These are phyloP conservation scores for Cnemophilus loriae DNA, from an alignment of 2,113 vertebrate species.

Conservation along the genomic window DNA sequence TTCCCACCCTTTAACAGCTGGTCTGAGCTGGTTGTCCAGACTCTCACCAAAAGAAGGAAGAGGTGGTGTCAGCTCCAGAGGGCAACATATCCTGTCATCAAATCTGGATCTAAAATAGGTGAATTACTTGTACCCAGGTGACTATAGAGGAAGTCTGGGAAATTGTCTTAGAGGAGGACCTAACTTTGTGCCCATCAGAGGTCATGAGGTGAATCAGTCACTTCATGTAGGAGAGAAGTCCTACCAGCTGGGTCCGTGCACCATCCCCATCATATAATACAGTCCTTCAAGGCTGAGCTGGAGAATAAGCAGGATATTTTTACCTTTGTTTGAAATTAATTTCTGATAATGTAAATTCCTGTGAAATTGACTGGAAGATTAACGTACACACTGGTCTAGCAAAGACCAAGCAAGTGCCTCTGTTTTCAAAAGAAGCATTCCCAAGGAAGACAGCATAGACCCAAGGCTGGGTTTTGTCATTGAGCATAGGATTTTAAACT, in stretches of 20 bases:
- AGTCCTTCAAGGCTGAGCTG: not conserved
- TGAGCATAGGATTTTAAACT: not conserved
- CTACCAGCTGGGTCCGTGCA: not conserved
- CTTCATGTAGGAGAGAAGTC: not conserved
- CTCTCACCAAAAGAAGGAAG: not conserved
- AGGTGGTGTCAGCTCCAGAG: not conserved
- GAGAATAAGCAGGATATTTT: not conserved
- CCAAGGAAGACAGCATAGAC: not conserved
- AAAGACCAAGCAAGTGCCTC: not conserved
- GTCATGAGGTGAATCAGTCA: not conserved
- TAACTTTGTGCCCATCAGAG: not conserved
- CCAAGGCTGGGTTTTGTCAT: not conserved
- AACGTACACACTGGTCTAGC: not conserved
- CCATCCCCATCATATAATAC: not conserved
- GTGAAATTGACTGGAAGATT: not conserved
- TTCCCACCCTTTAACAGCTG: not conserved
- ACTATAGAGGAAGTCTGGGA: not conserved
- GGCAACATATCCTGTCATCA: not conserved
- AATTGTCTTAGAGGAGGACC: not conserved
- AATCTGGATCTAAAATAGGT: not conserved
- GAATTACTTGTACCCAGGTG: not conserved
- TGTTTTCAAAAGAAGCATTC: not conserved
- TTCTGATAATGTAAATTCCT: constrained; percentile 6
- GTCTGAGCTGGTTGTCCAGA: not conserved
- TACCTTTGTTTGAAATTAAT: not conserved